Percentiles rank a stretch among this genome's conserved stretches.
These are phyloP conservation scores for Latheticus oryzae DNA, from an alignment of 2,888 invertebrate genomes.

Conservation along the genomic window DNA sequence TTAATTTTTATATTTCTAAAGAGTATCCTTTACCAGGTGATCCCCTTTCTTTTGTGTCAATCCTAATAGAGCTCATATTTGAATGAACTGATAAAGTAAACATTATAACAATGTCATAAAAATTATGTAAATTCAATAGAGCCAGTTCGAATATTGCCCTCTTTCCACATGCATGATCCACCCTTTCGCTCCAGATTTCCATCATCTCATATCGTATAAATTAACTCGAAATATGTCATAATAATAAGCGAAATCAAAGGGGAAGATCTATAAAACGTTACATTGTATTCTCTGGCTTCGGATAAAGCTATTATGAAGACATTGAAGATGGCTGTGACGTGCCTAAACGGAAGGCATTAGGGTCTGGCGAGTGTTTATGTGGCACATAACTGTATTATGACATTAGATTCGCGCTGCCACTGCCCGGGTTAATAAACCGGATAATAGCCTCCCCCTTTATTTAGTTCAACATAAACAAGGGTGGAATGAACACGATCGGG, in stretches of 20 bases:
- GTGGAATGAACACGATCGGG: constrained; percentile 11
- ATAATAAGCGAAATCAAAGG: constrained; percentile 40
- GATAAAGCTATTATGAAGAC: constrained; percentile 42
- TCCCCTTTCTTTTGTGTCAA: too few species aligned
- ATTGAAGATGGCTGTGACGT: constrained; percentile 43
- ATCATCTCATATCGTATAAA: constrained; percentile 35
- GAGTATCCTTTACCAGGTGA: too few species aligned
- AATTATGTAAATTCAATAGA: constrained; percentile 26
- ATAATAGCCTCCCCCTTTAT: constrained; percentile 55
- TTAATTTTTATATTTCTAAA: too few species aligned
- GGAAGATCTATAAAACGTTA: constrained; percentile 40
- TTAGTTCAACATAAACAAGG: constrained; percentile 1
- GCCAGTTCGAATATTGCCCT: neutral
- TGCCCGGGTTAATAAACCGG: constrained; percentile 58
- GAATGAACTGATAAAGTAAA: too few species aligned
- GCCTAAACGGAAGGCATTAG: constrained; percentile 44
- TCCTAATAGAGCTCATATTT: too few species aligned
- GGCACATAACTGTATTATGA: constrained; percentile 59
- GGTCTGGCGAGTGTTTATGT: constrained; percentile 49
- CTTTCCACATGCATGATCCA: constrained; percentile 1
- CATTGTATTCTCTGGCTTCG: constrained; percentile 29
- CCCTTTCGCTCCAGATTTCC: constrained; percentile 30
- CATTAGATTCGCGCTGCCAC: constrained; percentile 57
- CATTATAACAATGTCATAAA: too few species aligned
- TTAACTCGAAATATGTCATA: constrained; percentile 40